Percentiles rank a stretch among this genome's conserved stretches.
Evolutionary conservation across 2,113 vertebrate species (phyloP).

Genomic region (Syngnathus scovelli): DNA sequence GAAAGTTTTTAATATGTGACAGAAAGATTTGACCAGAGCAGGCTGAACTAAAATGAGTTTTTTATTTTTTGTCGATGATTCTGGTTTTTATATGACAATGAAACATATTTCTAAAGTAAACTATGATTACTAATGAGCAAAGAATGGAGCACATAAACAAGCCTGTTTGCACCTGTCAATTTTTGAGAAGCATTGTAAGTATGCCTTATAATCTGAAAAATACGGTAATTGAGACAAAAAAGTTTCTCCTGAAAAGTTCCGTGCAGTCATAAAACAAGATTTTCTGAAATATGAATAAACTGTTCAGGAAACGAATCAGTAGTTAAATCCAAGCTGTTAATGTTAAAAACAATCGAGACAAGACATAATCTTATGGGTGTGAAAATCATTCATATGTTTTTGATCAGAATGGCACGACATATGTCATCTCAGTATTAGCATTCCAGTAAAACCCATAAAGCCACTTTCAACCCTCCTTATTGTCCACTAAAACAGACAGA

Average conservation of each 20-base stretch:
- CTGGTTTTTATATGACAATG: too few species aligned
- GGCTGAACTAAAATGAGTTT: not conserved
- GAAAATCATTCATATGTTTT: not conserved
- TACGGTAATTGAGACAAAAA: not conserved
- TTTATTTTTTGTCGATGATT: too few species aligned
- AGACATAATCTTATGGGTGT: not conserved
- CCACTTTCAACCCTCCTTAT: constrained; percentile 8
- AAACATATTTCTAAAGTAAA: too few species aligned
- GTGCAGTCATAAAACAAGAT: not conserved
- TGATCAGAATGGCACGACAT: not conserved
- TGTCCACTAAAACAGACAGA: constrained; percentile 16
- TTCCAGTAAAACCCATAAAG: constrained; percentile 14
- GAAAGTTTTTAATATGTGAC: not conserved
- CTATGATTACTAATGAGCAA: not conserved
- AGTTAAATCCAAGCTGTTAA: not conserved
- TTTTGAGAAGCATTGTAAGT: too few species aligned
- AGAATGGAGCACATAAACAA: not conserved
- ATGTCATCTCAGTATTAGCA: constrained; percentile 2
- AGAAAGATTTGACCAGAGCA: constrained; percentile 1
- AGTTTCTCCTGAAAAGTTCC: not conserved
- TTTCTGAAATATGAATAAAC: not conserved
- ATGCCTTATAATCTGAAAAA: too few species aligned
- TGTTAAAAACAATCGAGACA: not conserved
- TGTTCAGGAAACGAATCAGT: not conserved
- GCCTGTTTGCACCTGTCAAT: too few species aligned